Percentiles rank a stretch among this genome's conserved stretches.
phyloP scores from a whole-genome alignment of 2,113 vertebrate species.

The Antennarius striatus region DNA sequence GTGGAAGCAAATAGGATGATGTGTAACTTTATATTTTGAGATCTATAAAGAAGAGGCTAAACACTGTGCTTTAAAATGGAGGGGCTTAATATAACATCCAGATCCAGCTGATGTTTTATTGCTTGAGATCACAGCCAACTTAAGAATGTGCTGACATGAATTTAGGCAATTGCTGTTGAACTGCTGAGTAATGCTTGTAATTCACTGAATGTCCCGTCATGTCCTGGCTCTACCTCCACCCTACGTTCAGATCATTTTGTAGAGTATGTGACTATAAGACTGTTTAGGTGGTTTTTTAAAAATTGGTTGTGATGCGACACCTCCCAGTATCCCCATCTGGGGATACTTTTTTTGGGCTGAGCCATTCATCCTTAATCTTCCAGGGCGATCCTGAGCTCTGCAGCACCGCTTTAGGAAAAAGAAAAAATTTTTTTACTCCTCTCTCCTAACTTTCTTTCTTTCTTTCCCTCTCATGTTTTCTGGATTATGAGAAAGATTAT shows the following conservation, averaged over 20 bases:
- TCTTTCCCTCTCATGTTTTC: conserved; percentile 23
- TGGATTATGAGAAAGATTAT: conserved; percentile 15
- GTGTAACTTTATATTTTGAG: too few relatives aligned
- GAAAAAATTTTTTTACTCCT: conserved; percentile 52
- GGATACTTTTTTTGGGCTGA: conserved; percentile 57
- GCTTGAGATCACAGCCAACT: conserved; percentile 46
- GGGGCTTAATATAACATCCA: conserved; percentile 36
- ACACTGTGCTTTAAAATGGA: conserved; percentile 16
- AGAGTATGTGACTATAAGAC: too few relatives aligned
- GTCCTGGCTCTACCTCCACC: background rate
- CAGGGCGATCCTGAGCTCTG: conserved; percentile 53
- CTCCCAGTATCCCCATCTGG: conserved; percentile 52
- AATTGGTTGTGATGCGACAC: conserved; percentile 23
- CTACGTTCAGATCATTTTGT: background rate
- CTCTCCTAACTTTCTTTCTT: conserved; percentile 13
- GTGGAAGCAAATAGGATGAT: background rate
- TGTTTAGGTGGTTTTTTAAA: too few relatives aligned
- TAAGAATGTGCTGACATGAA: conserved; percentile 59
- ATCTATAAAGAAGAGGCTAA: background rate
- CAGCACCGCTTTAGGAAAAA: conserved; percentile 65
- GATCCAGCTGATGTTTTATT: conserved; percentile 45
- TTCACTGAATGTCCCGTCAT: conserved; percentile 14
- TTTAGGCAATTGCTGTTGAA: conserved; percentile 37
- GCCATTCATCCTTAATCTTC: conserved; percentile 71
- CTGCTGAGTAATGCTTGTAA: conserved; percentile 51